These are phyloP conservation scores for Drosophila nebulosa DNA, from an alignment of 1,140 invertebrate species.

Conservation along the genomic window DNA sequence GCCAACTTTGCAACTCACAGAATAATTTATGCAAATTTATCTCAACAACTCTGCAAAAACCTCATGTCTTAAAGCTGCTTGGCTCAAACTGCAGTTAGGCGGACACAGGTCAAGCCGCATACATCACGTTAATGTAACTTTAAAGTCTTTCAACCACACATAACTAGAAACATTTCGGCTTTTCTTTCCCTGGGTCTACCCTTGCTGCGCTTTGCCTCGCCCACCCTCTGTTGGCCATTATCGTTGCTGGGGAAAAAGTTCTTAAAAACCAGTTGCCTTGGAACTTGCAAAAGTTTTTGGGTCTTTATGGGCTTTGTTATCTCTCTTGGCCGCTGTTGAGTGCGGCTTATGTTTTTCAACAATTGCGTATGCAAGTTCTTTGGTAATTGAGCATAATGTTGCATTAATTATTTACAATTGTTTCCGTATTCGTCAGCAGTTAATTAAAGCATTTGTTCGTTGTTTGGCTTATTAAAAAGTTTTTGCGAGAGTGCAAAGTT, in stretches of 20 bases:
- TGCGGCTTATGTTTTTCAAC: constrained; percentile 8
- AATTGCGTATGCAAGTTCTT: constrained; percentile 59
- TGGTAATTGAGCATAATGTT: constrained; percentile 74
- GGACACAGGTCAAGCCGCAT: neutral
- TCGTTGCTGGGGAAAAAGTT: constrained; percentile 39
- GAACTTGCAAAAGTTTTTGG: constrained; percentile 63
- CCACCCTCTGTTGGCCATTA: constrained; percentile 17
- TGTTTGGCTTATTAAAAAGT: constrained; percentile 25
- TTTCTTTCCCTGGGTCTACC: neutral
- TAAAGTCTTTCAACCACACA: constrained; percentile 27
- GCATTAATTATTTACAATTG: constrained; percentile 79
- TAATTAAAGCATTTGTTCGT: constrained; percentile 56
- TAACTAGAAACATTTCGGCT: constrained; percentile 12
- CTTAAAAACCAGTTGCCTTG: constrained; percentile 37
- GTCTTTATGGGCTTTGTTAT: constrained; percentile 23
- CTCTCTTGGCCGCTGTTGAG: constrained; percentile 16
- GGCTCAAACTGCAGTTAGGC: constrained; percentile 1
- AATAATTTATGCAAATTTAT: neutral
- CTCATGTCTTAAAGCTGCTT: neutral
- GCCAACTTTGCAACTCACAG: neutral
- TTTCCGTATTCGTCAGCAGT: constrained; percentile 51
- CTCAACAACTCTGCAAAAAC: neutral
- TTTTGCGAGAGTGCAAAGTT: constrained; percentile 34
- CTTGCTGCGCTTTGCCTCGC: constrained; percentile 11
- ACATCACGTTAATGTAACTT: constrained; percentile 33